Evolutionary conservation across 2,797 vertebrate species (phyloP).

Genomic region (Epinephelus malabaricus): DNA sequence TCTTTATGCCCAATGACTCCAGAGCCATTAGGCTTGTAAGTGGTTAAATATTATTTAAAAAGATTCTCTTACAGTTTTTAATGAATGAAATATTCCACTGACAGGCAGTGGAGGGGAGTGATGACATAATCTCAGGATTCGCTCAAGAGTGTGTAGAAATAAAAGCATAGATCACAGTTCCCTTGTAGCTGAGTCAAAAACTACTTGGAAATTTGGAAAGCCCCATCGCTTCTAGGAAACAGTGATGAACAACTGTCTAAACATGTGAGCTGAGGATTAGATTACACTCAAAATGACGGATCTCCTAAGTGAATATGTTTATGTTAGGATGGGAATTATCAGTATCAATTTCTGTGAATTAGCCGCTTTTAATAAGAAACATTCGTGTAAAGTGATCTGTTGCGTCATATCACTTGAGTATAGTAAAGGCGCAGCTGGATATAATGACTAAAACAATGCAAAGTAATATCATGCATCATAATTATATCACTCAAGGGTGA

Average conservation of each 20-base stretch:
- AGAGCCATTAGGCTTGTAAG: not conserved
- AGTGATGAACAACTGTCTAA: conserved; percentile 37
- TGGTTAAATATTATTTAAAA: conserved; percentile 6
- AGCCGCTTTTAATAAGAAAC: not conserved
- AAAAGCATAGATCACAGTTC: conserved; percentile 18
- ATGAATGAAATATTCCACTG: conserved; percentile 22
- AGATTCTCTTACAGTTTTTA: conserved; percentile 12
- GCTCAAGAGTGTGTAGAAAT: conserved; percentile 25
- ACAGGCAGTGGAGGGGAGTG: not conserved
- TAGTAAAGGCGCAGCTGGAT: conserved; percentile 3
- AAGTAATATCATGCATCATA: not conserved
- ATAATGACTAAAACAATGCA: conserved; percentile 4
- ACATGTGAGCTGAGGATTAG: conserved; percentile 16
- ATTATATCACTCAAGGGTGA: not conserved
- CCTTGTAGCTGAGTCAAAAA: conserved; percentile 28
- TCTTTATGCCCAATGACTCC: not conserved
- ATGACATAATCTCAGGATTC: conserved; percentile 14
- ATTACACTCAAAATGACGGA: conserved; percentile 29
- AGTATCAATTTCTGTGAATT: not conserved
- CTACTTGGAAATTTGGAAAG: conserved; percentile 33
- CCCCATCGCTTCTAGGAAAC: conserved; percentile 15
- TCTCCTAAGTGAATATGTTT: conserved; percentile 16
- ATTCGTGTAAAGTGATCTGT: not conserved
- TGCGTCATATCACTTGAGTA: not conserved
- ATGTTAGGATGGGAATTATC: not conserved